Evolutionary conservation across 2,888 invertebrate species (phyloP), one percentile per base, ranked within the genome.

Genomic region (Cataglyphis livida): DNA sequence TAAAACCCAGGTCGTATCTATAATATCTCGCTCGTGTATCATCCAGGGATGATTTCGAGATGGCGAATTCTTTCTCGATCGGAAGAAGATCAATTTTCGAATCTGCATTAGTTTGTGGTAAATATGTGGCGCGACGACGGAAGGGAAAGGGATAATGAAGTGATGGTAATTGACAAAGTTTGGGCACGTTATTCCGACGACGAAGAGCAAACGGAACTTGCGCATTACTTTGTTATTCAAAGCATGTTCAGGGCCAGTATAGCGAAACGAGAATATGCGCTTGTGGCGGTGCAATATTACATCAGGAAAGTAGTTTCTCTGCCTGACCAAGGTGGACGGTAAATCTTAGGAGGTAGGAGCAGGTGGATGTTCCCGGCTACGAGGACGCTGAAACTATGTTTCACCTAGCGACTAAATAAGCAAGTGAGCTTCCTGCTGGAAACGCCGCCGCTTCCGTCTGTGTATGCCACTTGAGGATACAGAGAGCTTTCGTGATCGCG

Each of bases 361-460:
- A 89, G 90, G 89, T 89, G 89, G 83, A 84, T 83, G 84, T 66
- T 82, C 81, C 51, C 81, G 86, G 83, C 61, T 82, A 73, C 81
- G 75, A 62, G 79, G 83, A 87, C 82, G 87, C 64, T 85, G 88
- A 85, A 90, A 89, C 90, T 88, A 85, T 89, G 90, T 85, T 89
- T 90, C 89, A 88, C 87, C 83, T 64, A 35, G 76, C 85, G 82
- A 89, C 88, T 91, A 90, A 91, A 91, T 91, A 91, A 90, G 85
- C 90, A 86, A 90, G 89, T 84, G 84, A 88, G 82, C 85, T 81
- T 44, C 62, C 78, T 64, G 64, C 57, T 73, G 44, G 83, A 51
- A 70, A 51, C 70, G 54, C 61, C 59, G 68, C 64, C 35, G 59
- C 71, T 57, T 57, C 81, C 62, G 32, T 73, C 41, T 59, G 61